Conservation (phyloP, 2,888 invertebrate species). For the Hetaerina titia region DNA sequence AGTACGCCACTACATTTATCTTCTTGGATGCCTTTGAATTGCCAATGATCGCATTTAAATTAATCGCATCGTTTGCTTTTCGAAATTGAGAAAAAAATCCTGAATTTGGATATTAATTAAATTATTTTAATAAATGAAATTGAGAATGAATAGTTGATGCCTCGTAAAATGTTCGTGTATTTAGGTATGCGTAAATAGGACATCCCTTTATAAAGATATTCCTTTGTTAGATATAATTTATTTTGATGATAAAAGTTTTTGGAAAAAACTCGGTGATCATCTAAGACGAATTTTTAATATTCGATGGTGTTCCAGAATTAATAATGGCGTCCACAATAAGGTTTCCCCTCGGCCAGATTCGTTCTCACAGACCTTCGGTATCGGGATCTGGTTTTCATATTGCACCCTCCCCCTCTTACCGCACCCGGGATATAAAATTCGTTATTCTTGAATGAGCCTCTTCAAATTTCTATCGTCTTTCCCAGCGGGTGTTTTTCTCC, state of each 20-base stretch:
- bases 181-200: too few relatives aligned
- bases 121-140: too few relatives aligned
- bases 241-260: not conserved
- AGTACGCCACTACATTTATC: too few relatives aligned
- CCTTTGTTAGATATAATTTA: not conserved
- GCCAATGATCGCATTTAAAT: too few relatives aligned
- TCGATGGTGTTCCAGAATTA: not conserved
- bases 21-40: too few relatives aligned
- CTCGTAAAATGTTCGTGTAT: too few relatives aligned
- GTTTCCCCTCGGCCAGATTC: not conserved
- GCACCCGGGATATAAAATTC: not conserved
- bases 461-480: slow-evolving; percentile 2
- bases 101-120: too few relatives aligned
- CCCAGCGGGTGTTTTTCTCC: not conserved
- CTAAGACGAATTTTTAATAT: not conserved
- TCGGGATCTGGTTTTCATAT: not conserved
- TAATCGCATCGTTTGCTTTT: too few relatives aligned
- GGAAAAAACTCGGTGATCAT: not conserved
- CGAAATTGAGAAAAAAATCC: too few relatives aligned
- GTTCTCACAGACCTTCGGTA: not conserved
- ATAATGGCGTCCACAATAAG: not conserved
- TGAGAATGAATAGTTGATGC: too few relatives aligned
- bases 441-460: not conserved
- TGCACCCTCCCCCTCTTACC: not conserved
- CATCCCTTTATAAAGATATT: too few relatives aligned